phyloP scores from a whole-genome alignment of 2,888 invertebrate genomes.

The Tachina lurida region DNA sequence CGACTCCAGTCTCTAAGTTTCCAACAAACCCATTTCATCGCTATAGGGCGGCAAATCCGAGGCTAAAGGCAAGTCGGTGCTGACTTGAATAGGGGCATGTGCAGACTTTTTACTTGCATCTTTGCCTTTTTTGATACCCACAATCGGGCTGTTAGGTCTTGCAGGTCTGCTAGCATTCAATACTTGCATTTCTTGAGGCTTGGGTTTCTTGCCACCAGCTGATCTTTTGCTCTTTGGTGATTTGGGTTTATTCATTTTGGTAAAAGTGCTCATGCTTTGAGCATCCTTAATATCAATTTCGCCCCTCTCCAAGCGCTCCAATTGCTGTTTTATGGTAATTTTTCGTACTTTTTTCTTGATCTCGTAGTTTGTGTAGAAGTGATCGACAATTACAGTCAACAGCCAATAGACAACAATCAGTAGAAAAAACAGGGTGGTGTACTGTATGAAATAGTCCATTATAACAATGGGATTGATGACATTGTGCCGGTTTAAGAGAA shows the following conservation, averaged over 20 bases:
- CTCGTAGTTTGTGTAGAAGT: constrained; percentile 40
- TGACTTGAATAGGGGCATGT: background rate
- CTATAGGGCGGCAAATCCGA: constrained; percentile 20
- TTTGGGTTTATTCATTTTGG: constrained; percentile 9
- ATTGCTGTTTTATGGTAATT: constrained; percentile 46
- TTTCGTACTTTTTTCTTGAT: constrained; percentile 44
- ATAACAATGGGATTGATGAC: background rate
- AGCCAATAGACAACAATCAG: constrained; percentile 54
- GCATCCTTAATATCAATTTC: constrained; percentile 48
- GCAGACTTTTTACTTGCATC: background rate
- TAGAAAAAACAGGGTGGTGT: constrained; percentile 36
- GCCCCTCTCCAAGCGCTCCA: constrained; percentile 42
- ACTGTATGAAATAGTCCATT: constrained; percentile 46
- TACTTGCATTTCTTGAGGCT: constrained; percentile 21
- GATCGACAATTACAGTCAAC: constrained; percentile 52
- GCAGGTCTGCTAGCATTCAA: background rate
- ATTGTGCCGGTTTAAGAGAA: background rate
- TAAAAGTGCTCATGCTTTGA: constrained; percentile 17
- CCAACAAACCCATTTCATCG: constrained; percentile 32
- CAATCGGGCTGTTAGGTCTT: background rate
- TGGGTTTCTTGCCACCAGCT: background rate
- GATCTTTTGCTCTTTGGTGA: constrained; percentile 39
- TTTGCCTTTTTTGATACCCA: background rate
- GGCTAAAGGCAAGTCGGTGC: background rate
- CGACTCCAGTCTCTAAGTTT: background rate